These are phyloP conservation scores for Hyles vespertilio DNA, from an alignment of 1,140 invertebrate genomes.

Conservation along the genomic window DNA sequence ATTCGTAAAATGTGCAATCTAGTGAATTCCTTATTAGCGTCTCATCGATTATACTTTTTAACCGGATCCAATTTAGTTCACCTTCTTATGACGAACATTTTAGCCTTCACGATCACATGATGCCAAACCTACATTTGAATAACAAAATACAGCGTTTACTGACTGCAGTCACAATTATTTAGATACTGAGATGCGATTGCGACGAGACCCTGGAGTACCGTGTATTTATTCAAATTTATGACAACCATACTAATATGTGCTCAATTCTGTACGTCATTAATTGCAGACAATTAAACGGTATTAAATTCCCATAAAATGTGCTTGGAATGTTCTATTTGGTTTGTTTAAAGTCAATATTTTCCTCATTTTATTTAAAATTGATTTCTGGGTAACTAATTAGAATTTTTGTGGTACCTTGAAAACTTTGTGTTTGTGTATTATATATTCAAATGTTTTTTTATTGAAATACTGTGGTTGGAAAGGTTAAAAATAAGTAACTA, in stretches of 20 bases:
- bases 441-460: too few species aligned
- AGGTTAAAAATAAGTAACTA: too few species aligned
- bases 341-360: too few species aligned
- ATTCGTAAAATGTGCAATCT: too few species aligned
- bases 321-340: too few species aligned
- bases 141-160: conserved; percentile 18
- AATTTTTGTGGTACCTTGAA: not conserved
- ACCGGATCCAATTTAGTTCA: conserved; percentile 13
- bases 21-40: not conserved
- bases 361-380: too few species aligned
- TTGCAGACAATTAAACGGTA: too few species aligned
- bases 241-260: not conserved
- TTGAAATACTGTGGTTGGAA: too few species aligned
- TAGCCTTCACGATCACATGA: conserved; percentile 24
- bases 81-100: conserved; percentile 9
- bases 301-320: too few species aligned
- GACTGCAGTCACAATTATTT: conserved; percentile 13
- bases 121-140: conserved; percentile 22
- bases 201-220: conserved; percentile 1
- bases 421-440: too few species aligned
- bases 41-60: conserved; percentile 2
- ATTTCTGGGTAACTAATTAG: too few species aligned
- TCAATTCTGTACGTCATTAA: conserved; percentile 4
- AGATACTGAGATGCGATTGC: conserved; percentile 11
- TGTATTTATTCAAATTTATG: conserved; percentile 14